Conservation (phyloP, 1,140 invertebrate genomes). For the Bombus affinis region DNA sequence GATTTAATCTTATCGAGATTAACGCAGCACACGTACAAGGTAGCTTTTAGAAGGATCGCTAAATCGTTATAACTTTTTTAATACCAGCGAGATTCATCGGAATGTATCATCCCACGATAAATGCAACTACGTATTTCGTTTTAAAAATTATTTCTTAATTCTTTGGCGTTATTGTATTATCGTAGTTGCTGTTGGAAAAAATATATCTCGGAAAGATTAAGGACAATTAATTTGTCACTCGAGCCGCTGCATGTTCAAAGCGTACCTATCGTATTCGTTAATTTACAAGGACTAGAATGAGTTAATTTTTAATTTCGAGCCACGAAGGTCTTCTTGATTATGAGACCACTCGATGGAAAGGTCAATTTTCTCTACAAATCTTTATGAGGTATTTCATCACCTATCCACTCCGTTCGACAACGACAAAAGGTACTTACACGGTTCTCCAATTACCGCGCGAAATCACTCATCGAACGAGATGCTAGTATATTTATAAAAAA, state of each 20-base stretch:
- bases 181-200: accelerated
- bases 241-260: background rate
- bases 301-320: background rate
- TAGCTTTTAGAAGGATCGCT: too few species aligned
- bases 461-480: background rate
- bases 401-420: background rate
- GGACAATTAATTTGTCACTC: background rate
- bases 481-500: background rate
- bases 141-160: background rate
- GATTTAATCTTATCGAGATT: too few species aligned
- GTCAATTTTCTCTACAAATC: background rate
- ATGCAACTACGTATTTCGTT: background rate
- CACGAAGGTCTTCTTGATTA: background rate
- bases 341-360: background rate
- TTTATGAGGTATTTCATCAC: background rate
- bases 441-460: background rate
- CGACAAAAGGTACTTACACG: background rate
- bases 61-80: background rate
- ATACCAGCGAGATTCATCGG: background rate
- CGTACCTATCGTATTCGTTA: background rate
- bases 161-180: background rate
- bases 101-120: background rate
- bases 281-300: background rate
- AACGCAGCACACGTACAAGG: too few species aligned
- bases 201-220: background rate